Base-by-base conservation (phyloP, 2,113 vertebrate species). In the Bubo blakistoni region DNA sequence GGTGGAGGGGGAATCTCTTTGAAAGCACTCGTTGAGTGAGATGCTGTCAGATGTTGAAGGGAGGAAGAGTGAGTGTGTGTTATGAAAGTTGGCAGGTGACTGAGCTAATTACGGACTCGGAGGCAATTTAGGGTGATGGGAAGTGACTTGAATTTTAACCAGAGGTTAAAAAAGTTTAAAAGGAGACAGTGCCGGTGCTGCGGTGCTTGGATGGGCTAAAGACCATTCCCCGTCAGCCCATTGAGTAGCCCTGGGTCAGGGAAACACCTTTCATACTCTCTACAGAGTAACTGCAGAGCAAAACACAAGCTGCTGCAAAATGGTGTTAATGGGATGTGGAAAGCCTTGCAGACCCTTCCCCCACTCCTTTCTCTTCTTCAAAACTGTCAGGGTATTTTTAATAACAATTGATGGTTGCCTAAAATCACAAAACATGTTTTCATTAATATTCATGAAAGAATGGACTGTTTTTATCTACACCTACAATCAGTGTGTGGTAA, bases 361-460 rank as follows among this genome's bases (percentile, higher is more conserved):
- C 40, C 83, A 42, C 8, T 44, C 70, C 57, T 29, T 59, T 30
- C 34, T 47, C 51, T 63, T 59, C 85, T 81, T 78, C 81, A 54
- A 29, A 89, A 49, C 58, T 52, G 54, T 61, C 92, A 80, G 52
- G 38, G 52, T 89, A 46, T 93, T 96, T 87, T 94, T 87, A 94
- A 82, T 95, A 93, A 97, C 94, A 97, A 92, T 92, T 73, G 92
- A 82, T 29, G 66, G 58, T 14, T 91, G 96, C 73, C 70, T 85
- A 85, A 96, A 96, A 85, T 91, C 69, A 82, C 81, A 95, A 96
- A 94, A 85, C 88, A 97, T 94, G 66, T 97, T 96, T 85, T 94
- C 94, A 97, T 95, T 95, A 97, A 97, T 96, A 97, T 97, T 97
- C 92, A 97, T 97, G 94, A 94, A 84, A 94, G 83, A 92, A 93